Evolutionary conservation across 2,797 vertebrate species (phyloP).

Genomic region (Myotis daubentonii): DNA sequence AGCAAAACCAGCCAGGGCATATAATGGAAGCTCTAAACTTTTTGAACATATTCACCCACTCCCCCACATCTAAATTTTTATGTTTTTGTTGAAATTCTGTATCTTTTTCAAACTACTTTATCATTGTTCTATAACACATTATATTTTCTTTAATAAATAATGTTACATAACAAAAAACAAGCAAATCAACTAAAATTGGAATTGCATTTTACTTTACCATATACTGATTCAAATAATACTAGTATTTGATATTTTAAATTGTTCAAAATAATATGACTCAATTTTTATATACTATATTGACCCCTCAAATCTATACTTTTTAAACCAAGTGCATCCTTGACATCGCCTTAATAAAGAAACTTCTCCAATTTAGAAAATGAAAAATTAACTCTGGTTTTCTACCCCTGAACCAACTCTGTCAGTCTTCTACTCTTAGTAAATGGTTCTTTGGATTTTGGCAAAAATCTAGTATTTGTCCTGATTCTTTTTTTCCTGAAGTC

Average conservation of each 20-base stretch:
- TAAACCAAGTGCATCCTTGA: not conserved
- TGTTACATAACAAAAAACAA: not conserved
- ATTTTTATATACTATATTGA: not conserved
- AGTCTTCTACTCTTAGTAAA: not conserved
- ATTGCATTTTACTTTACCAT: not conserved
- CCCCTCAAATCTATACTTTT: not conserved
- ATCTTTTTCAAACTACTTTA: not conserved
- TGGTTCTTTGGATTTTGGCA: not conserved
- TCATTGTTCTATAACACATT: not conserved
- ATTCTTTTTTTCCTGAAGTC: not conserved
- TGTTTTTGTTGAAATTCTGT: not conserved
- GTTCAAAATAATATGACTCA: not conserved
- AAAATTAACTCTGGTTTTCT: not conserved
- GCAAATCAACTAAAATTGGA: slow-evolving; percentile 15
- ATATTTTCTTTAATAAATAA: slow-evolving; percentile 32
- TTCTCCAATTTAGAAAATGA: not conserved
- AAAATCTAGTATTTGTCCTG: not conserved
- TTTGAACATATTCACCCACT: slow-evolving; percentile 1
- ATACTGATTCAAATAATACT: not conserved
- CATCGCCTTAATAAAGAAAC: not conserved
- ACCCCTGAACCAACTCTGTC: not conserved
- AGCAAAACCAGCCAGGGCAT: no score
- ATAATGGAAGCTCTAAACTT: not conserved
- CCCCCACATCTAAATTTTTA: not conserved
- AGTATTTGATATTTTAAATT: not conserved